Conservation (phyloP, 2,113 vertebrate genomes). For the Thunnus thynnus region DNA sequence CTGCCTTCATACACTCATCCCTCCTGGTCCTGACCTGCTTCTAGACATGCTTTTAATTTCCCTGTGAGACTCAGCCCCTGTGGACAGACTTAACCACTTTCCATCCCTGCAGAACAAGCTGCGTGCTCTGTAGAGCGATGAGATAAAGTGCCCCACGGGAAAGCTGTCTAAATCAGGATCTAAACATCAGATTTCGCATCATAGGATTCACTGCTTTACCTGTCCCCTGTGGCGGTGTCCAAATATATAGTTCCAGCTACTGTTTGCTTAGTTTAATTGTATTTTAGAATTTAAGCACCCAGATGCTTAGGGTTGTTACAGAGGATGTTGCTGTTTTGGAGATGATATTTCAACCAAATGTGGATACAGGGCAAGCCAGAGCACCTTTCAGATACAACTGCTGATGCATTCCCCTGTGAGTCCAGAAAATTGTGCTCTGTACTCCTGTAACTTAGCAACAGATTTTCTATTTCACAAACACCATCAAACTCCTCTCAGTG, state of each 20-base stretch:
- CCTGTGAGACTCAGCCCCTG: slow-evolving; percentile 48
- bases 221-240: not conserved
- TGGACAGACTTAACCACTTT: slow-evolving; percentile 42
- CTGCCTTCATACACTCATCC: slow-evolving; percentile 32
- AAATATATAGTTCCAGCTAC: not conserved
- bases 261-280: not conserved
- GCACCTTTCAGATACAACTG: slow-evolving; percentile 46
- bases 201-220: not conserved
- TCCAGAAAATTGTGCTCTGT: slow-evolving; percentile 56
- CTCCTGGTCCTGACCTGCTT: slow-evolving; percentile 65
- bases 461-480: slow-evolving; percentile 67
- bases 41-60: slow-evolving; percentile 76
- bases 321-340: slow-evolving; percentile 14
- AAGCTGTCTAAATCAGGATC: slow-evolving; percentile 18
- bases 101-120: slow-evolving; percentile 18
- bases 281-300: not conserved
- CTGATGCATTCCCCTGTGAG: slow-evolving; percentile 58
- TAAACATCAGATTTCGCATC: slow-evolving; percentile 30
- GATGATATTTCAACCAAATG: slow-evolving; percentile 17
- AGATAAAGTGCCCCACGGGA: slow-evolving; percentile 15
- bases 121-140: slow-evolving; percentile 9
- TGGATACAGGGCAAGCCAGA: slow-evolving; percentile 34
- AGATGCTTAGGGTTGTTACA: not conserved
- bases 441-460: slow-evolving; percentile 79
- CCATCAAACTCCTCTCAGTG: slow-evolving; percentile 50